Conservation (phyloP, 2,888 invertebrate species). For the Hipparchia sbordonii region DNA sequence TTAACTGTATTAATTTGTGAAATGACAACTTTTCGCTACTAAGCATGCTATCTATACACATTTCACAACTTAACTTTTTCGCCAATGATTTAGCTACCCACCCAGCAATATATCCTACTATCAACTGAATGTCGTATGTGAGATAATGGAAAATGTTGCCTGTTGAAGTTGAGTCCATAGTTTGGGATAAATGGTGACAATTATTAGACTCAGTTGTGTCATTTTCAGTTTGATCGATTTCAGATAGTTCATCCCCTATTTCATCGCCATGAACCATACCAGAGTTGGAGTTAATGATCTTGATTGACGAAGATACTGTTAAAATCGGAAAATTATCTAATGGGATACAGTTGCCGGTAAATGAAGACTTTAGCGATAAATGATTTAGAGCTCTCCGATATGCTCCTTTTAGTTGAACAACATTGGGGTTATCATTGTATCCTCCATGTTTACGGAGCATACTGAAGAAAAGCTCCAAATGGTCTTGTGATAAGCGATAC, state of each 20-base stretch:
- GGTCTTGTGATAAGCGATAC: slow-evolving; percentile 27
- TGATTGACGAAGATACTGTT: no score
- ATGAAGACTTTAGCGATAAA: slow-evolving; percentile 30
- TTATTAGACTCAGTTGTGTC: no score
- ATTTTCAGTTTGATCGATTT: no score
- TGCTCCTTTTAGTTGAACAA: slow-evolving; percentile 35
- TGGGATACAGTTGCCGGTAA: slow-evolving; percentile 38
- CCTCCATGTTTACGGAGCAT: slow-evolving; percentile 39
- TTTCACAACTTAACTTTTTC: slow-evolving; percentile 7
- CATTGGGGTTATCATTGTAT: slow-evolving; percentile 41
- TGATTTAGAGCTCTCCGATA: slow-evolving; percentile 37
- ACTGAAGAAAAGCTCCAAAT: slow-evolving; percentile 39
- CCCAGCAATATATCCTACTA: no score
- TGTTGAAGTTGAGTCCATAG: no score
- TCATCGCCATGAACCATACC: no score
- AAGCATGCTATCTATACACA: background rate
- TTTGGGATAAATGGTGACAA: no score
- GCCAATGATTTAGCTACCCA: background rate
- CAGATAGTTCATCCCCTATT: no score
- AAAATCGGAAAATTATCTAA: slow-evolving; percentile 27
- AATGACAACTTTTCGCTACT: background rate
- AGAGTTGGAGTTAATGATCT: no score
- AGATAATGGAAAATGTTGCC: no score
- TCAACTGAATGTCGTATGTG: no score
- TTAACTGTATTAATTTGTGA: no score